Percentiles rank a stretch among this genome's conserved stretches.
Evolutionary conservation across 2,797 vertebrate genomes (phyloP).

Genomic region (Melanotaenia maccullochi): DNA sequence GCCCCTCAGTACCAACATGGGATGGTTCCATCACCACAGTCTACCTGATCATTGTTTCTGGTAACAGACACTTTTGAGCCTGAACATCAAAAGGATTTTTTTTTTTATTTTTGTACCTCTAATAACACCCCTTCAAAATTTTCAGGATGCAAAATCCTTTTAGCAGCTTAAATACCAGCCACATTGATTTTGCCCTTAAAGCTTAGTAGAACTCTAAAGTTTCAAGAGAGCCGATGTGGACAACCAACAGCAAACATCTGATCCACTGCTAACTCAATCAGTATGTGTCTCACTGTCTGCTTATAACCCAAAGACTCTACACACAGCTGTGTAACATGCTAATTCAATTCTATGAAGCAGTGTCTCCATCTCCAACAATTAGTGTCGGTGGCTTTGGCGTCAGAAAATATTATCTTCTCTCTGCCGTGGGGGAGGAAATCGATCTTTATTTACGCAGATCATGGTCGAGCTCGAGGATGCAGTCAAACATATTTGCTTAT

Average conservation of each 20-base stretch:
- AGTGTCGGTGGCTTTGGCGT: conserved; percentile 38
- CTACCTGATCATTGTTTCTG: too few species aligned
- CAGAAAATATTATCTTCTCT: conserved; percentile 14
- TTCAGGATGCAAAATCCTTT: too few species aligned
- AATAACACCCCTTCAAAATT: too few species aligned
- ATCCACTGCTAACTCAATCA: conserved; percentile 37
- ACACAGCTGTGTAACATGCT: conserved; percentile 33
- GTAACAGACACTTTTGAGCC: too few species aligned
- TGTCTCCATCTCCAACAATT: conserved; percentile 45
- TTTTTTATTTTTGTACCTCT: too few species aligned
- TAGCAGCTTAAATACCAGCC: too few species aligned
- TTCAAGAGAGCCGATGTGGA: conserved; percentile 10
- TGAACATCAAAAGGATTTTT: not conserved
- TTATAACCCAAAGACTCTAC: conserved; percentile 18
- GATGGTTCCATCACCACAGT: too few species aligned
- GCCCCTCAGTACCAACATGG: too few species aligned
- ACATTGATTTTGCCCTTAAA: not conserved
- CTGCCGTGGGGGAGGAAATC: conserved; percentile 1
- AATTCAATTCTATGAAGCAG: conserved; percentile 45
- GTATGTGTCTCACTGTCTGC: conserved; percentile 18
- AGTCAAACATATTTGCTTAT: conserved; percentile 13
- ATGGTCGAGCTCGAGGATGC: conserved; percentile 1
- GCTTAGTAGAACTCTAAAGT: conserved; percentile 1
- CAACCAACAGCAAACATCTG: not conserved
- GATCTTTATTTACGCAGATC: conserved; percentile 34